These are phyloP conservation scores for Sternarchorhynchus goeldii DNA, from an alignment of 2,797 vertebrate genomes.

Conservation along the genomic window DNA sequence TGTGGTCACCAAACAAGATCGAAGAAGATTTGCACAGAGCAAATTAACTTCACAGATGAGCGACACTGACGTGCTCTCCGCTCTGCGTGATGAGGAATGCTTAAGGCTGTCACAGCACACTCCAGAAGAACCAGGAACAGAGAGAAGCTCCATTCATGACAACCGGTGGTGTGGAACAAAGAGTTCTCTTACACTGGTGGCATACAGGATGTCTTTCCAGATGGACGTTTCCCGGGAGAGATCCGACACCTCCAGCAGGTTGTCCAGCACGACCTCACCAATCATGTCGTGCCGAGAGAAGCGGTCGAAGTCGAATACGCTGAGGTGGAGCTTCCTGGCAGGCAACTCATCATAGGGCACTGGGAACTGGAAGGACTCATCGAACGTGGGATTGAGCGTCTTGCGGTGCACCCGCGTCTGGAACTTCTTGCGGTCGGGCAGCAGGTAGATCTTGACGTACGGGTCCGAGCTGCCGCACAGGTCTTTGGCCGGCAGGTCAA, in stretches of 20 bases:
- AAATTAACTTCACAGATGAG: constrained; percentile 11
- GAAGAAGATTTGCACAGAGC: constrained; percentile 13
- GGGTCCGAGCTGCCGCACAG: constrained; percentile 97
- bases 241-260: constrained; percentile 92
- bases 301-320: constrained; percentile 96
- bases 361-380: constrained; percentile 93
- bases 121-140: background rate
- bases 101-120: background rate
- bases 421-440: constrained; percentile 98
- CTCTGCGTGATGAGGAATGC: background rate
- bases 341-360: constrained; percentile 93
- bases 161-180: background rate
- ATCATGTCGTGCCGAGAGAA: constrained; percentile 99
- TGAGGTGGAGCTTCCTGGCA: constrained; percentile 91
- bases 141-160: background rate
- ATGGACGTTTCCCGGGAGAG: constrained; percentile 92
- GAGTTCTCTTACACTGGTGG: constrained; percentile 86
- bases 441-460: constrained; percentile 97
- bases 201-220: constrained; percentile 97
- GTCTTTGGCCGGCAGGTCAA: constrained; percentile 96
- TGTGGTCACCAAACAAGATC: background rate
- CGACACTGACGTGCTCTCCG: background rate
- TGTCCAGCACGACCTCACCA: constrained; percentile 95
- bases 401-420: constrained; percentile 98
- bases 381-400: constrained; percentile 94